Base-by-base conservation (phyloP, 2,888 invertebrate species). In the Trichopoda pennipes region DNA sequence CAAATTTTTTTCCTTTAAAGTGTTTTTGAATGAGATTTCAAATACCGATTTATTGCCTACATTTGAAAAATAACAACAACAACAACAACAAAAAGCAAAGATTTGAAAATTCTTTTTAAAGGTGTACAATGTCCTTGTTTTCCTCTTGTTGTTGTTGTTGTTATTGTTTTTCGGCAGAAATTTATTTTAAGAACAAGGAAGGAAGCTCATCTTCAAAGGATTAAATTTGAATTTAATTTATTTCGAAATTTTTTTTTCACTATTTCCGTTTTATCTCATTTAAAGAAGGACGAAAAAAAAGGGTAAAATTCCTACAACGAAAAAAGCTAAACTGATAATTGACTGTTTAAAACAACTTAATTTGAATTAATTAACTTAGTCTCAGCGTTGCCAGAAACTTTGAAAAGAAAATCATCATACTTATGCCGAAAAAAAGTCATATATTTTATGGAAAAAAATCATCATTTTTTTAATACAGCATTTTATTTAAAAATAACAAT, bases 191-290 rank as follows among this genome's bases (percentile, higher is more conserved):
- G 10, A 35, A 10, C 35, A 28, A 49, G 14, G 17, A 49, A 47
- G 55, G 9, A n/a, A 56, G 49, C 32, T 63, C 32, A 35, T 49
- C 7, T 63, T 32, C 28, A 49, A 32, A 63, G 63, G 63, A 63
- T 49, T 47, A 63, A 49, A 32, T 8, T 49, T 14, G 32, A 56
- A 56, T 21, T 55, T 53, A 53, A 53, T 16, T 53, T 53, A 10
- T 38, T 38, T 38, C 14, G 16, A n/a, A 3, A 6, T 1, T 44
- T 44, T 44, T 44, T 14, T 44, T 44, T 44, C 42, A n/a, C 2
- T 14, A 12, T 44, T 44, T 44, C 42, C 42, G 42, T 44, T 44
- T 44, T n/a, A 44, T 6, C 14, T 44, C 1, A 6, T 44, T 44
- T 44, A 16, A 44, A n/a, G 42, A 44, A 44, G 6, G 12, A 6